These are phyloP conservation scores for Drosophila rellima DNA, from an alignment of 2,888 invertebrate genomes.

Conservation along the genomic window DNA sequence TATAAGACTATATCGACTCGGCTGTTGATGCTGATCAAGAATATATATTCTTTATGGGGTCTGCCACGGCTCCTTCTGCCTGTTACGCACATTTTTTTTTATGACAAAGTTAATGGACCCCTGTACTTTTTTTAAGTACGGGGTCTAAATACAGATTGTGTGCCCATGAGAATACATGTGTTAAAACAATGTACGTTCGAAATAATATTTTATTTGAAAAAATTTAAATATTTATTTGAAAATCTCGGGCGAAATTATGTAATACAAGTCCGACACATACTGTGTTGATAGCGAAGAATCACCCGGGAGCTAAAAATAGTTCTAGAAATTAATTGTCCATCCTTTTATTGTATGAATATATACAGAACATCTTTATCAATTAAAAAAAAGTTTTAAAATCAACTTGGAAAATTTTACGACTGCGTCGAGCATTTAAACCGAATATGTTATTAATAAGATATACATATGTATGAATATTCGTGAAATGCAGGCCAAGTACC, in stretches of 20 bases:
- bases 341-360: not conserved
- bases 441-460: conserved; percentile 69
- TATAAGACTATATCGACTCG: no score
- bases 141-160: no score
- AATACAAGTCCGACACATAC: not conserved
- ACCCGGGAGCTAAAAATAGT: not conserved
- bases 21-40: no score
- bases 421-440: conserved; percentile 41
- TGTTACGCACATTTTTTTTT: no score
- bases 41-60: no score
- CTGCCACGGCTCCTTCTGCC: no score
- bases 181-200: not conserved
- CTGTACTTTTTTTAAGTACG: no score
- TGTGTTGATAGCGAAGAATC: conserved; percentile 18
- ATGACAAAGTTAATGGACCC: no score
- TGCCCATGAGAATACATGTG: no score
- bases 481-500: conserved; percentile 11
- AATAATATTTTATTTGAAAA: conserved; percentile 19
- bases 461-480: not conserved
- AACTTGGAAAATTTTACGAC: conserved; percentile 54
- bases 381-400: conserved; percentile 40
- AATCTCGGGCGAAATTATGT: not conserved
- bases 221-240: not conserved
- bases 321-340: conserved; percentile 14
- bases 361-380: not conserved